These are phyloP conservation scores for Eclectus roratus DNA, from an alignment of 2,113 vertebrate species.

Conservation along the genomic window DNA sequence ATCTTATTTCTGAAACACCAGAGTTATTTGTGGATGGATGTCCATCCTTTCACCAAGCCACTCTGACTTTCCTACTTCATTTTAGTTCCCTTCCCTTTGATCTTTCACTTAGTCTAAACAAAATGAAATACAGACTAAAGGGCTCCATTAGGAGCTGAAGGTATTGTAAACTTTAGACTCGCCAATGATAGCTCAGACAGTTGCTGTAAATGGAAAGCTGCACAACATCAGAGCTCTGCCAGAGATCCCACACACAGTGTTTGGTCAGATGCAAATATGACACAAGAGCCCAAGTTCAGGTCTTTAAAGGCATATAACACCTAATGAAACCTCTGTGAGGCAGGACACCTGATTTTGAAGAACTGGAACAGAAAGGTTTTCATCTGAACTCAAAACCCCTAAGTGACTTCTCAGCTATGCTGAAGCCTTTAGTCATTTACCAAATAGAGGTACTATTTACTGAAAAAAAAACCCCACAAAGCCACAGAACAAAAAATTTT, in stretches of 20 bases:
- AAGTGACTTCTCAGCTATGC: background rate
- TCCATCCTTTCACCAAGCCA: background rate
- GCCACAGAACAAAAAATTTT: background rate
- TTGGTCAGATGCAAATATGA: background rate
- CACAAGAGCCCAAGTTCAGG: background rate
- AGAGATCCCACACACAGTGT: accelerated
- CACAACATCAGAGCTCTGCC: background rate
- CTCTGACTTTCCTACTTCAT: background rate
- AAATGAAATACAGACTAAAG: background rate
- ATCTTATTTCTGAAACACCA: background rate
- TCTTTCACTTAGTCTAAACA: background rate
- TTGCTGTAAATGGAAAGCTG: background rate
- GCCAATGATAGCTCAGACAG: accelerated
- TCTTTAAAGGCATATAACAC: background rate
- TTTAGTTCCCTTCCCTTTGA: background rate
- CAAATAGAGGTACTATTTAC: background rate
- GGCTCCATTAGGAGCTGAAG: background rate
- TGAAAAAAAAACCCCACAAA: background rate
- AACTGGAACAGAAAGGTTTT: background rate
- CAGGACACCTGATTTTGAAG: background rate
- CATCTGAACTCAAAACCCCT: background rate
- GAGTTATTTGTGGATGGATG: background rate
- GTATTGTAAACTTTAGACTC: background rate
- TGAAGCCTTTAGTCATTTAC: background rate
- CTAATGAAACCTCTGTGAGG: background rate